Conservation (phyloP, 2,797 vertebrate genomes). For the Scolopax bukidnonensis region DNA sequence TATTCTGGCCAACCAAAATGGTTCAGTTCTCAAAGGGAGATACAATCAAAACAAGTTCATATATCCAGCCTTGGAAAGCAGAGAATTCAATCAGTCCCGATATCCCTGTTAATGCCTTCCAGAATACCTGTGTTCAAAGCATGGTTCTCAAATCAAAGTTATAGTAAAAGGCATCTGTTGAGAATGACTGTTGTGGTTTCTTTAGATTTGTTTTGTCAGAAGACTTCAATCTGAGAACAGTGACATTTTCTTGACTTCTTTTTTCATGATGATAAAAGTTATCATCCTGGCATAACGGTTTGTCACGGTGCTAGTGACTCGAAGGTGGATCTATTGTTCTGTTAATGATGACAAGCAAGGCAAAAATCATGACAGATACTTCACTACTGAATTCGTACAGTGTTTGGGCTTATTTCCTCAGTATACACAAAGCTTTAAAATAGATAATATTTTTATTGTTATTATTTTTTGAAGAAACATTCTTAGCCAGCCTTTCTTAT, state of each 20-base stretch:
- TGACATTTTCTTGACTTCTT: conserved; percentile 42
- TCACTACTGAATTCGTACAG: not conserved
- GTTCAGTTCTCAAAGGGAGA: not conserved
- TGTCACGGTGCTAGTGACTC: conserved; percentile 26
- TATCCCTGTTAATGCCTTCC: not conserved
- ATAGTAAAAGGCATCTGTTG: conserved; percentile 27
- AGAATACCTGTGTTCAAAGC: not conserved
- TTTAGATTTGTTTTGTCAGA: conserved; percentile 54
- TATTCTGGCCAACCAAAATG: not conserved
- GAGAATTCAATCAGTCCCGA: not conserved
- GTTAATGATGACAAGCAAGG: conserved; percentile 26
- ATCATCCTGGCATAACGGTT: conserved; percentile 9
- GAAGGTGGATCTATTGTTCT: not conserved
- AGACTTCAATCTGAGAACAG: conserved; percentile 18
- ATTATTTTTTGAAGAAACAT: not conserved
- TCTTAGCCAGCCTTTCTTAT: not conserved
- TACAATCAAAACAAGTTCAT: not conserved
- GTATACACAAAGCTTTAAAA: not conserved
- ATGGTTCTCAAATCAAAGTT: conserved; percentile 25
- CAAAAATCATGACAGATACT: conserved; percentile 11
- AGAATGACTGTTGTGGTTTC: conserved; percentile 19
- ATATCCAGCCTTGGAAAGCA: not conserved
- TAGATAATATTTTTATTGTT: not conserved
- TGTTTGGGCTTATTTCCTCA: not conserved
- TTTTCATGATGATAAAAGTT: conserved; percentile 34